phyloP scores from a whole-genome alignment of 23 tunicate genomes.

The Aplidium turbinatum region DNA sequence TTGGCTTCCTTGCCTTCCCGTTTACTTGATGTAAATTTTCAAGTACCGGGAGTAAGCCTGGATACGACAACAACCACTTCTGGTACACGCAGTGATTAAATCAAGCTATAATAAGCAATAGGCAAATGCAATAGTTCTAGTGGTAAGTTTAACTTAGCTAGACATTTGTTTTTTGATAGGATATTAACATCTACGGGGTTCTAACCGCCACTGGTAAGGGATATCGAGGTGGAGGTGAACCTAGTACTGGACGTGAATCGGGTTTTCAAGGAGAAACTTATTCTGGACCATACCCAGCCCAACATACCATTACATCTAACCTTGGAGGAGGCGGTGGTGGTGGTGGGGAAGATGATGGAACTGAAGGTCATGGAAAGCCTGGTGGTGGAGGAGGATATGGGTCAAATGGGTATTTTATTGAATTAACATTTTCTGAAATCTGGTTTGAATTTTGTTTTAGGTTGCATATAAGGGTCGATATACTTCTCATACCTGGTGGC shows the following conservation, averaged over 20 bases:
- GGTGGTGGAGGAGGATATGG: conserved; percentile 66
- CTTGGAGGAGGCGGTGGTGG: conserved; percentile 59
- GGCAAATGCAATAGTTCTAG: too few species aligned
- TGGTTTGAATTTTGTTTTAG: too few species aligned
- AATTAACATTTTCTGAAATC: too few species aligned
- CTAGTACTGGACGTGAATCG: conserved; percentile 2
- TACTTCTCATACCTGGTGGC: too few species aligned
- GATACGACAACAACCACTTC: too few species aligned
- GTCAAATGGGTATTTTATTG: conserved; percentile 39
- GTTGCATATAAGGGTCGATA: too few species aligned
- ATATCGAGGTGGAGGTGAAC: conserved; percentile 36
- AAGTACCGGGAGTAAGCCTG: too few species aligned
- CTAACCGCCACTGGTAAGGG: conserved; percentile 53
- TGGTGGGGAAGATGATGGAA: conserved; percentile 48
- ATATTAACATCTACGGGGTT: conserved; percentile 45
- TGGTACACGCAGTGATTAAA: too few species aligned
- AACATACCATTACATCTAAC: conserved; percentile 5
- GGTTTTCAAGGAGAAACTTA: conserved; percentile 45
- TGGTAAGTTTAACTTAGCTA: too few species aligned
- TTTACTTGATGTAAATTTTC: too few species aligned
- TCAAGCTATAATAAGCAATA: too few species aligned
- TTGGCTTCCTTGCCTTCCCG: too few species aligned
- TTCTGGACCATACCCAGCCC: conserved; percentile 26
- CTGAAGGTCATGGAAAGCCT: conserved; percentile 42
- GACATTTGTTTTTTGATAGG: conserved; percentile 11